A percentile compares a stretch with the other conserved stretches of the same genome.
Evolutionary conservation across 1,140 invertebrate species (phyloP).

Genomic region (Steinernema feltiae): DNA sequence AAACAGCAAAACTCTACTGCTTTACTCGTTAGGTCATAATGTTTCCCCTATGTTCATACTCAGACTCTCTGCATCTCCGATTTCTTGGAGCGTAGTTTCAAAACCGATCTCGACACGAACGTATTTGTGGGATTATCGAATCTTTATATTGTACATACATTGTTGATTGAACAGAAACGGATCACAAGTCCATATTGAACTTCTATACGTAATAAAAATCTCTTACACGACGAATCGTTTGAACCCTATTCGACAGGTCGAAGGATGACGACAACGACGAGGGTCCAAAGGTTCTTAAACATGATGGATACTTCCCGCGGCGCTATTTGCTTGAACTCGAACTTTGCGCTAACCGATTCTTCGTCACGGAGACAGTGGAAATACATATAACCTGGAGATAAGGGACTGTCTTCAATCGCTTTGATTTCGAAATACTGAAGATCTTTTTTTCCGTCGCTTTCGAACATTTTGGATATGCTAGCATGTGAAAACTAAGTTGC

Average conservation of each 20-base stretch:
- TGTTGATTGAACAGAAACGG: not conserved
- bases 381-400: no score
- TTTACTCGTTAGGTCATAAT: not conserved
- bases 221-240: not conserved
- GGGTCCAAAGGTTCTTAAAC: not conserved
- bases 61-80: not conserved
- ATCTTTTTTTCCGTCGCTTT: no score
- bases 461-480: no score
- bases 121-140: not conserved
- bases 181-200: constrained; percentile 4
- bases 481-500: no score
- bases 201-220: not conserved
- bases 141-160: not conserved
- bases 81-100: not conserved
- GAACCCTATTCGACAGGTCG: not conserved
- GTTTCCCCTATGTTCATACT: not conserved
- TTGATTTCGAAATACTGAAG: no score
- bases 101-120: not conserved
- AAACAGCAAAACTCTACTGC: not conserved
- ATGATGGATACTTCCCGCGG: constrained; percentile 1
- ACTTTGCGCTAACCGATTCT: not conserved
- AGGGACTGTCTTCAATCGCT: no score
- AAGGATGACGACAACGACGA: no score
- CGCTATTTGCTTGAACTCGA: not conserved
- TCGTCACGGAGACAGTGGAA: not conserved